A percentile compares a stretch with the other conserved stretches of the same genome.
Evolutionary conservation across 2,797 vertebrate genomes (phyloP).

Genomic region (Tokudaia muenninki): DNA sequence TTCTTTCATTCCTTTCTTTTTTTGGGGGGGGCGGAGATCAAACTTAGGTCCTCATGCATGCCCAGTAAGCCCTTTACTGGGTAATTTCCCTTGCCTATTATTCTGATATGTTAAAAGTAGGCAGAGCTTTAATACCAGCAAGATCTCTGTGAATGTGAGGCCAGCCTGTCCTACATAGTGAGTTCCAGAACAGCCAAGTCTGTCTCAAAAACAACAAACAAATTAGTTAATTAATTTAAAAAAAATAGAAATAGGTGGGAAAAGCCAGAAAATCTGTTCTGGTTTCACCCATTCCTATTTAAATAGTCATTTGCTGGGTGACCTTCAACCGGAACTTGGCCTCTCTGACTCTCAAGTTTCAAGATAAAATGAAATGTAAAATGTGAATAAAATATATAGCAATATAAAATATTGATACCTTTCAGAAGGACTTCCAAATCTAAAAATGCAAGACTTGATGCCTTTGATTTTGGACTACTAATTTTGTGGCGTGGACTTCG

Average conservation of each 20-base stretch:
- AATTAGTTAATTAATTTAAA: background rate
- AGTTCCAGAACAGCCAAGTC: background rate
- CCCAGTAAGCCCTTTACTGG: background rate
- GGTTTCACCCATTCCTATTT: background rate
- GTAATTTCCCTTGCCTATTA: background rate
- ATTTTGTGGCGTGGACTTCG: background rate
- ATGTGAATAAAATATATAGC: background rate
- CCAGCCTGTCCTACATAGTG: background rate
- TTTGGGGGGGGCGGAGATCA: background rate
- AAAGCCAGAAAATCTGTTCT: background rate
- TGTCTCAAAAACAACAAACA: background rate
- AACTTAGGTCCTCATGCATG: no score
- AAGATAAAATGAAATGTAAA: background rate
- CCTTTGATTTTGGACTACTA: background rate
- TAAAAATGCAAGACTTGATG: background rate
- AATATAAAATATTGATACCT: background rate
- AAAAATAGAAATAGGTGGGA: background rate
- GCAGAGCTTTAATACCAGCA: background rate
- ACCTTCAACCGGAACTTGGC: background rate
- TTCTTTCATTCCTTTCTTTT: background rate
- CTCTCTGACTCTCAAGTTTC: background rate
- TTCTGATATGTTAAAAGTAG: background rate
- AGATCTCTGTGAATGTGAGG: background rate
- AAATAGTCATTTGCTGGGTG: background rate
- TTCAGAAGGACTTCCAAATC: background rate